Evolutionary conservation across 2,113 vertebrate species (phyloP).

Genomic region (Hippocampus comes): DNA sequence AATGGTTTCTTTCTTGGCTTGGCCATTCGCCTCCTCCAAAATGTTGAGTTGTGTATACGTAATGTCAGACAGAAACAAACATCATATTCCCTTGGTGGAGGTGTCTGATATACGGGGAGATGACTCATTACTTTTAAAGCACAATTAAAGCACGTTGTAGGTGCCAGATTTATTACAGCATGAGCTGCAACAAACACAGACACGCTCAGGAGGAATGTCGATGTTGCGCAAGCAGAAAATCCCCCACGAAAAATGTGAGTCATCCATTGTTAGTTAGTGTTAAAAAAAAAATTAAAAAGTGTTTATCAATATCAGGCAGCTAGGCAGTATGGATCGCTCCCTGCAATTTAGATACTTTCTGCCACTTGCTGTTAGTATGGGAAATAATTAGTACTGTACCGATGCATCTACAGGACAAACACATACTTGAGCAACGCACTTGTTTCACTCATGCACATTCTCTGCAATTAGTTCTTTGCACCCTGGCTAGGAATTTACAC

Average conservation of each 20-base stretch:
- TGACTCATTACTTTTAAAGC: slow-evolving; percentile 24
- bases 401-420: slow-evolving; percentile 6
- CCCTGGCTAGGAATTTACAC: slow-evolving; percentile 18
- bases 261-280: slow-evolving; percentile 4
- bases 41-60: background rate
- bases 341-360: slow-evolving; percentile 20
- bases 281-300: background rate
- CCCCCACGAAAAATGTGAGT: slow-evolving; percentile 1
- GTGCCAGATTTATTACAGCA: slow-evolving; percentile 44
- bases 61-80: slow-evolving; percentile 22
- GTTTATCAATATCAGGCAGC: slow-evolving; percentile 18
- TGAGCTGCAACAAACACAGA: slow-evolving; percentile 46
- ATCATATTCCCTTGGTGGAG: slow-evolving; percentile 3
- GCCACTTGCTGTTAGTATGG: slow-evolving; percentile 6
- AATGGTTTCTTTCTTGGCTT: background rate
- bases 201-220: slow-evolving; percentile 20
- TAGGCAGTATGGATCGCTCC: slow-evolving; percentile 7
- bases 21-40: background rate
- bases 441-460: slow-evolving; percentile 31
- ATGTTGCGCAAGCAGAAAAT: slow-evolving; percentile 9
- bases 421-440: slow-evolving; percentile 3
- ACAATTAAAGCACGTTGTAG: slow-evolving; percentile 41
- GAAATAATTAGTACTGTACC: background rate
- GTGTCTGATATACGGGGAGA: slow-evolving; percentile 38
- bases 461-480: slow-evolving; percentile 26